These are phyloP conservation scores for Pilophorus perplexus DNA, from an alignment of 2,888 invertebrate genomes.

Conservation along the genomic window DNA sequence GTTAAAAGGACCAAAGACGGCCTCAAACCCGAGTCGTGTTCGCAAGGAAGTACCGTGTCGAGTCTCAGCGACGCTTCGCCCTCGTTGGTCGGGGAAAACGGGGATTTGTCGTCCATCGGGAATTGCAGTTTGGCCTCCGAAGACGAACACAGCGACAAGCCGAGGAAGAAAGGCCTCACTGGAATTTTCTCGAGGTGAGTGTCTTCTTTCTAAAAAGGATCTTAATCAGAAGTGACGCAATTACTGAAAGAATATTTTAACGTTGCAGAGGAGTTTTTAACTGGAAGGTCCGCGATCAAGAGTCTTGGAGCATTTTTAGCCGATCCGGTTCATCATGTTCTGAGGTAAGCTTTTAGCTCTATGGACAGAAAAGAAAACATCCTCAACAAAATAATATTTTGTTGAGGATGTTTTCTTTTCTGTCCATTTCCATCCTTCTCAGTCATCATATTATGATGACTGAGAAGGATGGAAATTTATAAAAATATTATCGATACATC, in stretches of 20 bases:
- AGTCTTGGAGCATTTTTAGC: conserved; percentile 49
- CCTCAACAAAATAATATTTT: too few relatives aligned
- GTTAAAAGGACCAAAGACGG: conserved; percentile 52
- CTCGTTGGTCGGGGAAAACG: conserved; percentile 51
- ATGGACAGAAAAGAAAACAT: too few relatives aligned
- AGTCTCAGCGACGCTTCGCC: conserved; percentile 69
- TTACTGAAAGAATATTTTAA: too few relatives aligned
- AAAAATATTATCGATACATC: too few relatives aligned
- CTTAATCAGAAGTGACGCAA: too few relatives aligned
- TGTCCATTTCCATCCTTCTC: too few relatives aligned
- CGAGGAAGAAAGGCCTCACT: conserved; percentile 62
- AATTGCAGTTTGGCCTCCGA: conserved; percentile 48
- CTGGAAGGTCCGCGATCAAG: conserved; percentile 54
- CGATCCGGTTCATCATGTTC: conserved; percentile 12
- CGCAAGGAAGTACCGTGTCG: conserved; percentile 68
- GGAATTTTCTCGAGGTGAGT: conserved; percentile 65
- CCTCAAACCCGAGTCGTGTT: conserved; percentile 59
- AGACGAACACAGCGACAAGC: conserved; percentile 54
- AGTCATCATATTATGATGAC: too few relatives aligned
- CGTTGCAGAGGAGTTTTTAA: conserved; percentile 60
- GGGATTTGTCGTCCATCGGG: conserved; percentile 52
- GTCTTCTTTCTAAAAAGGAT: not conserved
- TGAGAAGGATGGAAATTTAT: too few relatives aligned
- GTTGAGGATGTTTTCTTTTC: too few relatives aligned
- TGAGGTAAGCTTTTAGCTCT: conserved; percentile 9